A percentile compares a stretch with the other conserved stretches of the same genome.
These are phyloP conservation scores for Lota lota DNA, from an alignment of 2,113 vertebrate species.

Conservation along the genomic window DNA sequence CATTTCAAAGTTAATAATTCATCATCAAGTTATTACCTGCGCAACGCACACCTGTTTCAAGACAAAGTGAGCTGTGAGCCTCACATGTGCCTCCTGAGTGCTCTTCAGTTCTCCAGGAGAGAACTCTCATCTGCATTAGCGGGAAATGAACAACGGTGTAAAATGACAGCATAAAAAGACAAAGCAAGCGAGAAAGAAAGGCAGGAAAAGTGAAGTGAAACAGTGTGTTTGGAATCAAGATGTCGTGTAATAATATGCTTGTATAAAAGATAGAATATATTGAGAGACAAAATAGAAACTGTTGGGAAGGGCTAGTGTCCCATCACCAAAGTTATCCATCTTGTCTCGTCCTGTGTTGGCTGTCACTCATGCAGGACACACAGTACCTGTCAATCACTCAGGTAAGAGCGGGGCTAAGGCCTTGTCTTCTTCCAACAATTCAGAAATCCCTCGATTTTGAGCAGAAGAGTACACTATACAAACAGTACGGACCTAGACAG, in stretches of 20 bases:
- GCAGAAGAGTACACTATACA: too few relatives aligned
- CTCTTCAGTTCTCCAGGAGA: background rate
- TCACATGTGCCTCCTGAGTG: background rate
- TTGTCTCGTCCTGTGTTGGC: slow-evolving; percentile 27
- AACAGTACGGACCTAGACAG: too few relatives aligned
- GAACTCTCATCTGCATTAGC: background rate
- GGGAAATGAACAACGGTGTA: too few relatives aligned
- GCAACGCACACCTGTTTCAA: slow-evolving; percentile 15
- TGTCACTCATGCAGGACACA: slow-evolving; percentile 39
- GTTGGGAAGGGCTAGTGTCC: too few relatives aligned
- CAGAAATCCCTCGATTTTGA: too few relatives aligned
- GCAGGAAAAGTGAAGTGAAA: slow-evolving; percentile 9
- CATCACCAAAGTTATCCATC: slow-evolving; percentile 37
- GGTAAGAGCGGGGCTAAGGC: slow-evolving; percentile 20
- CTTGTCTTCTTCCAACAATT: slow-evolving; percentile 15
- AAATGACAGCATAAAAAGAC: background rate
- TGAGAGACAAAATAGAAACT: too few relatives aligned
- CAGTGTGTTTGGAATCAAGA: background rate
- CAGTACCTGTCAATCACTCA: slow-evolving; percentile 65
- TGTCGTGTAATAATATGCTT: background rate
- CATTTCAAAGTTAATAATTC: slow-evolving; percentile 59
- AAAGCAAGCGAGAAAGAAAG: background rate
- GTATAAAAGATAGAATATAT: too few relatives aligned
- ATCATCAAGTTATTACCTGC: slow-evolving; percentile 49
- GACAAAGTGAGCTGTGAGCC: slow-evolving; percentile 11